phyloP scores from a whole-genome alignment of 2,888 invertebrate species.

The Lasioglossum morio region DNA sequence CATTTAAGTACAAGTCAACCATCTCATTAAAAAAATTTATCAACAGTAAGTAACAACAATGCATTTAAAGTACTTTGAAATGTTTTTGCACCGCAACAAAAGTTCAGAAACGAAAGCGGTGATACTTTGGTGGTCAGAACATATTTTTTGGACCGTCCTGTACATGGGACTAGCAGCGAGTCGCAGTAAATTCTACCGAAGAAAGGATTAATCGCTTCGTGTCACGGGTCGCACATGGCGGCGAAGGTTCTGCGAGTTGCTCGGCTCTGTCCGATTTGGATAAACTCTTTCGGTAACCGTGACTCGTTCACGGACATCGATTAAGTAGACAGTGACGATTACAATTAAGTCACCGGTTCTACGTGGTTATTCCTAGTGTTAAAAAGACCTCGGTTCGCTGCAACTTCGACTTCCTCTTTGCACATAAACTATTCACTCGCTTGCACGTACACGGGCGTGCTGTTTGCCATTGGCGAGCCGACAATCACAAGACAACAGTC shows the following conservation, averaged over 20 bases:
- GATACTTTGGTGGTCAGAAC: neutral
- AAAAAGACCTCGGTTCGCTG: slow-evolving; percentile 59
- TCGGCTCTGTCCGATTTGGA: slow-evolving; percentile 27
- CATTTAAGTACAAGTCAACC: too few relatives aligned
- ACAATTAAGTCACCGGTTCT: slow-evolving; percentile 54
- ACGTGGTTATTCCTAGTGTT: slow-evolving; percentile 49
- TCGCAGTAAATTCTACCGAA: neutral
- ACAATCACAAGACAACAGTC: neutral
- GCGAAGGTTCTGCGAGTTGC: slow-evolving; percentile 32
- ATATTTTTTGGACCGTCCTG: neutral
- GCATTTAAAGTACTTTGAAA: neutral
- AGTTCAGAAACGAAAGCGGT: neutral
- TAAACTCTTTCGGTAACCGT: slow-evolving; percentile 25
- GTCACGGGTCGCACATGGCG: neutral
- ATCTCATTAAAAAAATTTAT: neutral
- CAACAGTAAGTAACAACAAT: neutral
- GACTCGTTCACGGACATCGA: slow-evolving; percentile 70
- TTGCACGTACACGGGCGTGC: slow-evolving; percentile 23
- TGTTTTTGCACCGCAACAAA: neutral
- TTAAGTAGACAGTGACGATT: slow-evolving; percentile 74
- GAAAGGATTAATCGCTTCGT: neutral
- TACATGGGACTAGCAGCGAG: neutral
- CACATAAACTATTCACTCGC: slow-evolving; percentile 51
- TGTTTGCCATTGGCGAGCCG: slow-evolving; percentile 7
- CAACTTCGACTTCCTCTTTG: slow-evolving; percentile 36